phyloP scores from a whole-genome alignment of 1,140 invertebrate genomes.

The Ptiloglossa arizonensis region DNA sequence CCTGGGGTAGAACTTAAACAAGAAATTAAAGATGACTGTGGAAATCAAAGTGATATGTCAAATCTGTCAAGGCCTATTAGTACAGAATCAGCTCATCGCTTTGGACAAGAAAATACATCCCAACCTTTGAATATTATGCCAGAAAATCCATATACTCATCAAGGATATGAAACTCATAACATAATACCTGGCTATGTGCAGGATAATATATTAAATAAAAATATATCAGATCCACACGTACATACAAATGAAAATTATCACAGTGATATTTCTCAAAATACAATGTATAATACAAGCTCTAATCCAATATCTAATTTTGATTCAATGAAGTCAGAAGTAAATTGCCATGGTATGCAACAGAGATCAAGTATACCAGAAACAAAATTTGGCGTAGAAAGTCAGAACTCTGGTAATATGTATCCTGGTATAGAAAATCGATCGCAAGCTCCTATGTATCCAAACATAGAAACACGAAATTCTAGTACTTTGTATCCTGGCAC shows the following conservation, averaged over 20 bases:
- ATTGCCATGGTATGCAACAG: conserved; percentile 61
- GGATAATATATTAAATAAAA: conserved; percentile 66
- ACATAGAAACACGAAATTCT: conserved; percentile 63
- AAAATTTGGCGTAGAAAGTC: conserved; percentile 65
- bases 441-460: conserved; percentile 60
- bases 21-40: conserved; percentile 76
- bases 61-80: conserved; percentile 70
- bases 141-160: conserved; percentile 68
- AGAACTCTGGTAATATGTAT: conserved; percentile 50
- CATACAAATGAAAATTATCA: conserved; percentile 65
- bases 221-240: conserved; percentile 53
- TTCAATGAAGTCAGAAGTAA: conserved; percentile 64
- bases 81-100: conserved; percentile 65
- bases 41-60: conserved; percentile 69
- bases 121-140: conserved; percentile 64
- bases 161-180: conserved; percentile 66
- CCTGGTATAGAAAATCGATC: conserved; percentile 56
- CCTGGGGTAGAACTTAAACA: conserved; percentile 63
- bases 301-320: conserved; percentile 58
- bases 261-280: conserved; percentile 61
- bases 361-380: conserved; percentile 43
- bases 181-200: conserved; percentile 67
- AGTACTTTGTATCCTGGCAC: conserved; percentile 56
- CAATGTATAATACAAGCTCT: conserved; percentile 63
- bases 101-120: conserved; percentile 60